Evolutionary conservation across 53 echinoderm and acorn worm species (phyloP), one percentile per base, ranked within the genome.

Genomic region (Pentamera pediparva): DNA sequence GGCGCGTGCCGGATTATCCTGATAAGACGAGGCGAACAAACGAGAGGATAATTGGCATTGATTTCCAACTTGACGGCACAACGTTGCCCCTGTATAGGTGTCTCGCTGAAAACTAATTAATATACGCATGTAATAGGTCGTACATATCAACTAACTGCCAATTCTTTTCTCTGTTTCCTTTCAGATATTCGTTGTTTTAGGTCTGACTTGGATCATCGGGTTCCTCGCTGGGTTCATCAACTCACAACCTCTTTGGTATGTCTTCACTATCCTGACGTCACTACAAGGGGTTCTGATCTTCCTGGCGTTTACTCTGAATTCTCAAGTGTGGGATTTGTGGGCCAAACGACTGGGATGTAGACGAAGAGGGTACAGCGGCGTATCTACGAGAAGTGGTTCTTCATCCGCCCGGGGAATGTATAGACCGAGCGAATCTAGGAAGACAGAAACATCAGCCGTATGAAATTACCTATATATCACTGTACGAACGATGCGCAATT

Each of bases 281-380:
- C 22, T 35, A 9, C 72, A 71, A 34, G 72, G 72, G 3, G 72
- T 71, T 32, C 53, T 71, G 35, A 52, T 71, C 19, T 71, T 71
- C 50, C 21, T 71, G n/a, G 72, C 72, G 32, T 71, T 71, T 37
- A 54, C 72, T 17, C 24, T 71, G 3, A 71, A 71, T 35, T 71
- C 72, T 24, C 72, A 54, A 10, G 52, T 71, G 5, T 71, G 72
- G 72, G 54, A 54, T 52, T 5, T 71, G 18, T 71, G 72, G 72
- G 37, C 20, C 18, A 51, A 71, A 54, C 34, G 35, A 32, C 50
- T 51, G 15, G 72, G 72, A 4, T 10, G 50, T 31, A 24, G 5
- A 24, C 29, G n/a, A 24, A 29, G 29, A 26, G 65, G 43, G 8
- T 65, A 41, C 26, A 12, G 41, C 41, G 65, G 65, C 28, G 65